Base-by-base conservation (phyloP, 1,140 invertebrate genomes). In the Drosophila novamexicana region DNA sequence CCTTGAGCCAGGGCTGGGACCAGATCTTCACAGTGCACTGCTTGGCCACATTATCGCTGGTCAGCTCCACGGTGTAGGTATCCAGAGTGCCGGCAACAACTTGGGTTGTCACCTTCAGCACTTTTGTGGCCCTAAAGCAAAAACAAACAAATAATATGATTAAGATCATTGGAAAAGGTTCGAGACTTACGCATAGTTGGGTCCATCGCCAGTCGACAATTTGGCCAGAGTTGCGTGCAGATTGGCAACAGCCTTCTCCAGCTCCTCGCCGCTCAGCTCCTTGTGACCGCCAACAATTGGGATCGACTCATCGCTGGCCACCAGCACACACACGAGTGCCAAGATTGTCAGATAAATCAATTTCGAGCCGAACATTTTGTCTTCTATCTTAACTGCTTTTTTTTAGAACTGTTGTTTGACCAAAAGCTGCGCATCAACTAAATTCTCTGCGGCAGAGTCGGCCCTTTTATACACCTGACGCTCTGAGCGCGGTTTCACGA, bases 161-260 rank as follows among this genome's bases (percentile, higher is more conserved):
- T 5, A 29, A 5, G 22, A 29, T 5, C 3, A 5, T 29, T 29
- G 5, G 22, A 29, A 29, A 6, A 29, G 22, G 0, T 29, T 29
- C 4, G 22, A 29, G 1, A 45, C 64, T 70, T 9, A 83, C 81
- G 69, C 77, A 42, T 69, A 83, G 45, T 29, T 77, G 37, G 81
- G 73, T 9, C 77, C 77, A 49, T 59, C 72, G 8, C 64, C 61
- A 5, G 64, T 66, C 14, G 81, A 50, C 42, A 83, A 12, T 2
- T 62, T 67, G 0, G 18, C 32, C 7, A 83, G 56, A 9, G 63
- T 18, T 9, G 10, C 14, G n/a, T 85, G 14, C 32, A 83, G 36
- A 4, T 16, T 49, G 0, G 49, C 34, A 18, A 69, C 8, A 5
- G 81, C 81, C 16, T 56, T 37, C 2, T 70, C 22, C 6, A 44